Conservation (phyloP, 2,797 vertebrate genomes). For the Rhodeus uyekii region DNA sequence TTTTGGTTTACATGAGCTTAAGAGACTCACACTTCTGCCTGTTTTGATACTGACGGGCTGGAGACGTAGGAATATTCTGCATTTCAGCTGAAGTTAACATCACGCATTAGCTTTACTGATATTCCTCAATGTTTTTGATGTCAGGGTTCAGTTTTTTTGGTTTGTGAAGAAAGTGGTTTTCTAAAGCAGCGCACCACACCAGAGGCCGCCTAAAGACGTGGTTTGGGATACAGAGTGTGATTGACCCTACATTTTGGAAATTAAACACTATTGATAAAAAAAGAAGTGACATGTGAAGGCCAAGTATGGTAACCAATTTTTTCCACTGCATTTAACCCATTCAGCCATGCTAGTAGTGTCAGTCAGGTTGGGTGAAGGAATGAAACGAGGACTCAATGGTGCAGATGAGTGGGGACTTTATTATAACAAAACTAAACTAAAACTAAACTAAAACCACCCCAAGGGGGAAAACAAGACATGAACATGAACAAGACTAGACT, state of each 20-base stretch:
- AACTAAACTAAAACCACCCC: too few relatives aligned
- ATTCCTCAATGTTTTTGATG: background rate
- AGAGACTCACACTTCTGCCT: slow-evolving; percentile 36
- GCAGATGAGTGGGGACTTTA: too few relatives aligned
- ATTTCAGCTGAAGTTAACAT: slow-evolving; percentile 12
- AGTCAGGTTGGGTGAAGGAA: too few relatives aligned
- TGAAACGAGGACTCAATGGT: too few relatives aligned
- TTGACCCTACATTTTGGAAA: background rate
- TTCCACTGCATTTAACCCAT: background rate
- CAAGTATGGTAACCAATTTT: background rate
- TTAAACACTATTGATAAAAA: background rate
- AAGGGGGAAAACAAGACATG: too few relatives aligned
- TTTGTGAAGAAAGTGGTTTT: background rate
- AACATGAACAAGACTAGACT: too few relatives aligned
- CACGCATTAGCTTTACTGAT: background rate
- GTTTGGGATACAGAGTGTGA: background rate
- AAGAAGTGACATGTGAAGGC: background rate
- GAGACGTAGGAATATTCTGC: slow-evolving; percentile 14
- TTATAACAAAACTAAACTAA: too few relatives aligned
- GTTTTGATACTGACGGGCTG: slow-evolving; percentile 31
- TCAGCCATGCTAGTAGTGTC: too few relatives aligned
- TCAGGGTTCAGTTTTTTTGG: background rate
- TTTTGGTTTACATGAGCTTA: slow-evolving; percentile 36
- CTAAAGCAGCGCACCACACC: background rate
- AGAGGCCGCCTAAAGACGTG: background rate